Percentiles rank a stretch among this genome's conserved stretches.
Conservation (phyloP, 2,888 invertebrate genomes). For the Sarcophaga variegata region DNA sequence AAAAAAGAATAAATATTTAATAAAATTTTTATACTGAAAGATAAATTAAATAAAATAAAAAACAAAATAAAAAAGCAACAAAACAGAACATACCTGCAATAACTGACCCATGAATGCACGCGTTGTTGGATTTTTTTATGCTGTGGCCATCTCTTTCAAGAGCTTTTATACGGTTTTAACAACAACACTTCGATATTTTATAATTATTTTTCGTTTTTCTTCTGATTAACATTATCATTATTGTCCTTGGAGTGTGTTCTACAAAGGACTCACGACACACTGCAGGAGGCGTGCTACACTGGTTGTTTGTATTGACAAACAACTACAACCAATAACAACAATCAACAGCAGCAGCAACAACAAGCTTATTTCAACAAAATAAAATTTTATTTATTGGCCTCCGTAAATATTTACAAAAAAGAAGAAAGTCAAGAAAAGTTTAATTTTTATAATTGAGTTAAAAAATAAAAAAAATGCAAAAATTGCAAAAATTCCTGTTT, state of each 20-base stretch:
- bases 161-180: background rate
- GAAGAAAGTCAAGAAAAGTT: background rate
- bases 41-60: background rate
- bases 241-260: constrained; percentile 41
- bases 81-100: background rate
- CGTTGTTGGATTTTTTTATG: too few species aligned
- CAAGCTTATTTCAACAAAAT: constrained; percentile 11
- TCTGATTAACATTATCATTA: constrained; percentile 59
- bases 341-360: constrained; percentile 8
- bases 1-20: constrained; percentile 58
- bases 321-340: constrained; percentile 31
- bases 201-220: constrained; percentile 11
- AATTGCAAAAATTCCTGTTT: background rate
- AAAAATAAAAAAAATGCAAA: too few species aligned
- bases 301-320: constrained; percentile 9
- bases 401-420: background rate
- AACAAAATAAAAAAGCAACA: constrained; percentile 5
- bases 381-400: background rate
- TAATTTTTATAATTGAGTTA: background rate
- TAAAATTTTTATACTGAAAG: constrained; percentile 30
- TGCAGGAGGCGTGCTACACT: background rate
- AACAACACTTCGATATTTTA: background rate
- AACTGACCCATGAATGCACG: background rate
- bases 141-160: background rate
- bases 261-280: background rate